Percentiles rank a stretch among this genome's conserved stretches.
Conservation (phyloP, 2,113 vertebrate genomes). For the Ia io region DNA sequence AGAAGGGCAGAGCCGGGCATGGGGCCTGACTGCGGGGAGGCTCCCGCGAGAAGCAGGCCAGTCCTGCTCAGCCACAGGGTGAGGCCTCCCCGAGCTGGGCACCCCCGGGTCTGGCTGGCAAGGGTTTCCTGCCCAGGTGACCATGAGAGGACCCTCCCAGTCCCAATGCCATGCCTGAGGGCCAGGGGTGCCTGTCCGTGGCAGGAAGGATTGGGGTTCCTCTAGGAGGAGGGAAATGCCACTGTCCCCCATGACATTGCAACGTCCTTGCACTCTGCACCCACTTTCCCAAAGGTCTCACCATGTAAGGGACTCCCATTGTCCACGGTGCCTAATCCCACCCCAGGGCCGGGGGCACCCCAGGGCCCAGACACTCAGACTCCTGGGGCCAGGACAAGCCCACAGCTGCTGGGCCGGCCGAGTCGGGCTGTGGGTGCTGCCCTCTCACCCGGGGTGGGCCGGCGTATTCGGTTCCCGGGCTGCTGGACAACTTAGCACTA, state of each 20-base stretch:
- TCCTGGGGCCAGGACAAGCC: background rate
- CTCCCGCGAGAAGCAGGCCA: background rate
- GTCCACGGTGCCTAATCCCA: background rate
- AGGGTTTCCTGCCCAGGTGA: no score
- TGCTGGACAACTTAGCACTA: rapidly evolving
- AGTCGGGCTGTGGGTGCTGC: background rate
- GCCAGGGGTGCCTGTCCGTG: rapidly evolving
- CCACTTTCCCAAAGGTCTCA: background rate
- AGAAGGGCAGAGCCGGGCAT: rapidly evolving
- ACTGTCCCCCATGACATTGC: background rate
- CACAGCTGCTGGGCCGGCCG: rapidly evolving
- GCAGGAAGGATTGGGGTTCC: background rate
- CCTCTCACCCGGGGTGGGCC: background rate
- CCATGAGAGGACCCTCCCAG: background rate
- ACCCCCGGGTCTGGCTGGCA: background rate
- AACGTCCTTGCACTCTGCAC: background rate
- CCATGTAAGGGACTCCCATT: background rate
- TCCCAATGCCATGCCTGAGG: rapidly evolving
- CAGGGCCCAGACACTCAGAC: background rate
- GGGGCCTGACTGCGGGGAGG: no score
- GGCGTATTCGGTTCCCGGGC: background rate
- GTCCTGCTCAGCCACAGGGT: background rate
- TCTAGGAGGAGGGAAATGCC: rapidly evolving
- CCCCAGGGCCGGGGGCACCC: background rate
- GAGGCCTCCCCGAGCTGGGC: rapidly evolving